Evolutionary conservation across 2,113 vertebrate species (phyloP).

Genomic region (Dasyprocta punctata): DNA sequence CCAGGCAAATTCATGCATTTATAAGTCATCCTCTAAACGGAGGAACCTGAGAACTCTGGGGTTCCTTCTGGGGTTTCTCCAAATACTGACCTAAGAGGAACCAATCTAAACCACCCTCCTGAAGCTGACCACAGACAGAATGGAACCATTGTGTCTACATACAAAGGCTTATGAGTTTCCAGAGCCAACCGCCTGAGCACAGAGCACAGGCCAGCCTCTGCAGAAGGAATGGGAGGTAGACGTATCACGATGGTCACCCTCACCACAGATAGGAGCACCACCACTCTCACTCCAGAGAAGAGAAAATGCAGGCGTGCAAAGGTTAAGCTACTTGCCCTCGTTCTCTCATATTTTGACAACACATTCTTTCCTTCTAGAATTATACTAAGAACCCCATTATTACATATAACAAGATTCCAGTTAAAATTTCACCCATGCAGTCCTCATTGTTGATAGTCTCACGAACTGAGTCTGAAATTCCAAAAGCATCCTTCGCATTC

Average conservation of each 20-base stretch:
- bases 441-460: background rate
- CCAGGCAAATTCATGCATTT: background rate
- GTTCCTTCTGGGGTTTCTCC: background rate
- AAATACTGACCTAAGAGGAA: background rate
- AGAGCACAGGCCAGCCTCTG: accelerated
- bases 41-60: background rate
- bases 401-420: background rate
- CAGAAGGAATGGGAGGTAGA: background rate
- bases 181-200: background rate
- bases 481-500: background rate
- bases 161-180: background rate
- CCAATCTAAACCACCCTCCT: background rate
- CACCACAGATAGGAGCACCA: accelerated
- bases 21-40: background rate
- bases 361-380: background rate
- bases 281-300: background rate
- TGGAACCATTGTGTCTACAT: background rate
- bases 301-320: background rate
- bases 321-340: background rate
- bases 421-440: background rate
- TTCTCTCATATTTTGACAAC: background rate
- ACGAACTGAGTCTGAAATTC: background rate
- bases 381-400: background rate
- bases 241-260: too few species aligned
- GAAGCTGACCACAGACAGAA: background rate